Evolutionary conservation across 2,113 vertebrate species (phyloP).

Genomic region (Corynorhinus townsendii): DNA sequence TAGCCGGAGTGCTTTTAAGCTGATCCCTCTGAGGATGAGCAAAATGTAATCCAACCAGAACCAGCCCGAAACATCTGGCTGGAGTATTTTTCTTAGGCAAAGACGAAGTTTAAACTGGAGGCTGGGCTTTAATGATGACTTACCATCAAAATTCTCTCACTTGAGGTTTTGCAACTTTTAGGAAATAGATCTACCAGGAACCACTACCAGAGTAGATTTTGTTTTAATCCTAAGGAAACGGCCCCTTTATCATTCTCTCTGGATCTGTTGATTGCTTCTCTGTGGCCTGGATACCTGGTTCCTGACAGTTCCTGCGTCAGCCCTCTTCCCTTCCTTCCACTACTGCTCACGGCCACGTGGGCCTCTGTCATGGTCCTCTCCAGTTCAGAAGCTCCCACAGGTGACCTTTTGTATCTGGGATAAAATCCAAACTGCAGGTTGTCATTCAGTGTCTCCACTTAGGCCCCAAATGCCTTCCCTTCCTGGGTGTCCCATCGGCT

Average conservation of each 20-base stretch:
- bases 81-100: neutral
- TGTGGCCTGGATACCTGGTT: neutral
- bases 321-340: neutral
- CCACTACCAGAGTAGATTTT: neutral
- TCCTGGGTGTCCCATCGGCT: neutral
- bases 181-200: neutral
- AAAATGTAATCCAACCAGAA: neutral
- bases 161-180: neutral
- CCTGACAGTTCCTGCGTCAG: fast-evolving
- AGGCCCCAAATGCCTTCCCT: neutral
- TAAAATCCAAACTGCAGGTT: neutral
- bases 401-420: neutral
- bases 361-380: neutral
- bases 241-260: neutral
- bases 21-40: neutral
- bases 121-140: neutral
- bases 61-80: neutral
- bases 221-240: neutral
- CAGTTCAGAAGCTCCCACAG: neutral
- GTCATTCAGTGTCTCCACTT: neutral
- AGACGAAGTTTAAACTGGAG: neutral
- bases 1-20: neutral
- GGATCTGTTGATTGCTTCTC: neutral
- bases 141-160: neutral
- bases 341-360: neutral